Evolutionary conservation across 2,797 vertebrate genomes (phyloP).

Genomic region (Cryptoprocta ferox): DNA sequence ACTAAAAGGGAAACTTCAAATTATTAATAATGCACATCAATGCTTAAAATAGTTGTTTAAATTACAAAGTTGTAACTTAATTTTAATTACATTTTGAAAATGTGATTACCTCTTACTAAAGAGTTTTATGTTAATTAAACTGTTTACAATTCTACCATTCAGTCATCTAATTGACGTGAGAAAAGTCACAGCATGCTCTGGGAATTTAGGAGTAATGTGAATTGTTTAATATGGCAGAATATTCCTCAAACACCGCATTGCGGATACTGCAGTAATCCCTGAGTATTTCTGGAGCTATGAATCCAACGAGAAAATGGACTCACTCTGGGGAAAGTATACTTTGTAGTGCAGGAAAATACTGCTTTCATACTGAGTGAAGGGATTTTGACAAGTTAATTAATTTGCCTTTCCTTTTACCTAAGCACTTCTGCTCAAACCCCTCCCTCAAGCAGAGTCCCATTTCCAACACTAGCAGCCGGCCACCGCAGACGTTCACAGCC

Average conservation of each 20-base stretch:
- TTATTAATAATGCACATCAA: background rate
- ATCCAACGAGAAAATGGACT: background rate
- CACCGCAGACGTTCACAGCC: background rate
- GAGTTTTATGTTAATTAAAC: slow-evolving; percentile 9
- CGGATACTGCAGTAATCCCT: background rate
- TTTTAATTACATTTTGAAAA: slow-evolving; percentile 47
- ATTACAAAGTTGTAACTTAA: slow-evolving; percentile 16
- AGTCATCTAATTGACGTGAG: background rate
- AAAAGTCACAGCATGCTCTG: background rate
- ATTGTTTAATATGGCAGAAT: background rate
- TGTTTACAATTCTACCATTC: background rate
- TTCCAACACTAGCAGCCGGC: background rate
- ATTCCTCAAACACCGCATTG: background rate
- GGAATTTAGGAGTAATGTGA: background rate
- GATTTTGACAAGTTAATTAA: background rate
- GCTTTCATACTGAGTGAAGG: background rate
- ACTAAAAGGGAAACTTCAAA: slow-evolving; percentile 17
- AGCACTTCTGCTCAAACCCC: background rate
- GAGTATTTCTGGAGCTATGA: background rate
- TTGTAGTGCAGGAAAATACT: background rate
- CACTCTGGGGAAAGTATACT: background rate
- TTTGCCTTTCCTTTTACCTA: background rate
- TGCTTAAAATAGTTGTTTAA: slow-evolving; percentile 4
- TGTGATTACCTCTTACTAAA: background rate
- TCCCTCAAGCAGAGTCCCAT: background rate